Percentiles rank a stretch among this genome's conserved stretches.
Conservation (phyloP, 2,797 vertebrate genomes). For the Morelia viridis region DNA sequence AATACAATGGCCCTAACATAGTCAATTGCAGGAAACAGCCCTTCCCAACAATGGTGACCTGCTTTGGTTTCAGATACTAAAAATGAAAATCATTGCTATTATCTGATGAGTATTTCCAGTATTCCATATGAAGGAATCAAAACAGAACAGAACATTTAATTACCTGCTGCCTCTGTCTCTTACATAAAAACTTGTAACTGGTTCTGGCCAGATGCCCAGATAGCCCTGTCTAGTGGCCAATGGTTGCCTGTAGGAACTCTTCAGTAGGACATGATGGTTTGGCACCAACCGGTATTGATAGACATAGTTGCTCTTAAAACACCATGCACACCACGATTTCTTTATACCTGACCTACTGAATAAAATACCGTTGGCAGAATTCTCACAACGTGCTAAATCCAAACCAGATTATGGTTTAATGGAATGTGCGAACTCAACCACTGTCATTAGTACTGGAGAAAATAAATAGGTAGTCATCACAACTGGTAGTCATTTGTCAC, state of each 20-base stretch:
- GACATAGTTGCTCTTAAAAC: not conserved
- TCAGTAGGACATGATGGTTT: not conserved
- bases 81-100: slow-evolving; percentile 5
- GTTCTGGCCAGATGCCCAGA: not conserved
- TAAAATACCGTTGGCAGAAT: not conserved
- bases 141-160: slow-evolving; percentile 21
- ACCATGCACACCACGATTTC: not conserved
- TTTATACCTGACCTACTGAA: not conserved
- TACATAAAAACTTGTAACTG: not conserved
- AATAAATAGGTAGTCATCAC: too few relatives aligned
- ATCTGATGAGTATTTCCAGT: not conserved
- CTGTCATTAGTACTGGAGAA: too few relatives aligned
- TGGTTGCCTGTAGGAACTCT: not conserved
- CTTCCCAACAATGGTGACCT: not conserved
- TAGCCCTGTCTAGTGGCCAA: not conserved
- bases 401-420: not conserved
- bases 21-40: not conserved
- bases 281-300: not conserved
- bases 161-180: not conserved
- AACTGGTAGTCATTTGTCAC: too few relatives aligned
- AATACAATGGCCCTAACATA: slow-evolving; percentile 35
- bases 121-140: not conserved
- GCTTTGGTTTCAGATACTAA: slow-evolving; percentile 18
- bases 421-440: too few relatives aligned
- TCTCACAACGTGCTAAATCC: not conserved